Evolutionary conservation across 2,888 invertebrate species (phyloP), one percentile per base, ranked within the genome.

Genomic region (Calliscelio sp.): DNA sequence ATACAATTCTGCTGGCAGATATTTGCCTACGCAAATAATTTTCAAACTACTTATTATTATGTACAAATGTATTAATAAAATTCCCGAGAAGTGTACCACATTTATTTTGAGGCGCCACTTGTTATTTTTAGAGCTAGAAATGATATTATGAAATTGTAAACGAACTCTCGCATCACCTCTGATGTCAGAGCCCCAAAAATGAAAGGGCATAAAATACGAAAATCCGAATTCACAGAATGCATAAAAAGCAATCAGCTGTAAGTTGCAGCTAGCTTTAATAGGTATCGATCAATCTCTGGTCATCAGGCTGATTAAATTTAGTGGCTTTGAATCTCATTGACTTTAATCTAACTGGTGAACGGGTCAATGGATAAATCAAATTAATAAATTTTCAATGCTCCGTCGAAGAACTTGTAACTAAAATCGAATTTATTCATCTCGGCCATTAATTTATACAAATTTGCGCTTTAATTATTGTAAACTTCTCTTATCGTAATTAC

Each of bases 261-360:
- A 53, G 38, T 20, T 41, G 6, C 65, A 49, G 28, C 44, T n/a
- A n/a, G n/a, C 22, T 25, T 25, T 41, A 46, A 51, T 51, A 24
- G 35, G 20, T 59, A 61, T 74, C 25, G 73, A 61, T 74, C 51
- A 61, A 6, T 8, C 35, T 20, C 44, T 51, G 59, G 41, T 51
- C 77, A 78, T 68, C 38, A 38, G 16, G 25, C 38, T 78, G 51
- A 78, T 78, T 78, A 51, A 78, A 63, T 70, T 59, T 53, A 70
- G 41, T 32, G 32, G 68, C 70, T 71, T 71, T 46, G 70, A 46
- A 63, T 63, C 55, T 71, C 35, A 63, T 79, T 70, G 63, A 49
- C 63, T 71, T 71, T 63, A 63, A 63, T 71, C 70, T 63, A 53
- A 53, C 16, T 16, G 14, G 18, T 35, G 24, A 78, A 44, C 22